phyloP scores from a whole-genome alignment of 2,888 invertebrate species.

The Netelia virgata region DNA sequence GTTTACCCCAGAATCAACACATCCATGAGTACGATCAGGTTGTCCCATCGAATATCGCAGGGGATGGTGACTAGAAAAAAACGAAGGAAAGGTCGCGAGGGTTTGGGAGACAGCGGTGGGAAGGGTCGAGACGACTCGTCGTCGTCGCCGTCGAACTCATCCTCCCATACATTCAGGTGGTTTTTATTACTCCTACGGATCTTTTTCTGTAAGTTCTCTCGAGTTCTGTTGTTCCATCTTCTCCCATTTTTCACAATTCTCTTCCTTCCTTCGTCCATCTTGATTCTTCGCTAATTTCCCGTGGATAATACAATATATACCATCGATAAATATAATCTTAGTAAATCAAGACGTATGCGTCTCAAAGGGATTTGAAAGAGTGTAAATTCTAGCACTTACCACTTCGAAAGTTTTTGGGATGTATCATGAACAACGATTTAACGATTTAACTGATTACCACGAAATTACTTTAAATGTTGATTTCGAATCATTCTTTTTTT shows the following conservation, averaged over 20 bases:
- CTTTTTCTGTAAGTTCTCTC: not conserved
- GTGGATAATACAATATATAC: not conserved
- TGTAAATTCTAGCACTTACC: slow-evolving; percentile 34
- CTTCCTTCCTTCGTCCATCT: slow-evolving; percentile 32
- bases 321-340: not conserved
- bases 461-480: no score
- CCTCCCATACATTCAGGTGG: not conserved
- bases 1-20: slow-evolving; percentile 36
- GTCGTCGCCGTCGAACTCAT: not conserved
- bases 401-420: slow-evolving; percentile 43
- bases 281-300: slow-evolving; percentile 28
- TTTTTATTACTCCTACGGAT: not conserved
- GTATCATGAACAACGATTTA: not conserved
- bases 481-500: no score
- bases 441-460: no score
- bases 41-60: not conserved
- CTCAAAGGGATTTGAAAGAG: slow-evolving; percentile 32
- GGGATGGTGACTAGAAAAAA: not conserved
- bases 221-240: not conserved
- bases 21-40: slow-evolving; percentile 29
- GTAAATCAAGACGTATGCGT: slow-evolving; percentile 40
- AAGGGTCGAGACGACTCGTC: slow-evolving; percentile 35
- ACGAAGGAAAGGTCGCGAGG: slow-evolving; percentile 8
- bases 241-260: not conserved
- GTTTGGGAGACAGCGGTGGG: slow-evolving; percentile 14